Base-by-base conservation (phyloP, 2,113 vertebrate genomes). In the Sarotherodon lohbergeri region DNA sequence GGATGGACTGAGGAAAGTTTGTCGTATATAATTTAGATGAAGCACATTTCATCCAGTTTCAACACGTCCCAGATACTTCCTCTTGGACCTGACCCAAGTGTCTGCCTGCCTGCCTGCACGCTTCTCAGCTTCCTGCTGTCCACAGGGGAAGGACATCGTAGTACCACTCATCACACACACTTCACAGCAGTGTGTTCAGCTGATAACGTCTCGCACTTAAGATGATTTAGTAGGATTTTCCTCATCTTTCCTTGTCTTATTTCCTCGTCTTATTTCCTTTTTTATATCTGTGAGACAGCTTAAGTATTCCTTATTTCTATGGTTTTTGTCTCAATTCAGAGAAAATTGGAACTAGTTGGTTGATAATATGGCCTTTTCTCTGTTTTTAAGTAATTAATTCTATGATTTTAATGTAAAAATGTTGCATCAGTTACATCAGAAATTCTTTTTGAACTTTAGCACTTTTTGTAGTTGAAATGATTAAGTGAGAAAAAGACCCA, bases 61-160 rank as follows among this genome's bases (percentile, higher is more conserved):
- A 91, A 76, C 57, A 55, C 43, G 14, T 86, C 92, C 85, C 92
- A 93, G 91, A 90, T 95, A 91, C 88, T 94, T 96, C 92, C 94
- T 93, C 87, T 87, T 94, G 93, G 91, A 93, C 41, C 80, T 3
- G 7, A 82, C n/a, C 85, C 90, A 92, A 85, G 81, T 86, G 81
- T 90, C 81, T 88, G 88, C 50, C 79, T 84, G 84, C 52, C 86
- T 85, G 83, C 50, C 82, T 85, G 89, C 91, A 93, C 87, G 57
- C 91, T 94, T 83, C 92, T 86, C 59, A 57, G 80, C 86, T 94
- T 96, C 92, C 94, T 94, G 87, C 86, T 91, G 57, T 87, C 88
- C 80, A 71, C 50, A 83, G 55, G 39, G 55, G 73, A 63, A 84
- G 59, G 79, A 90, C 63, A 61, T 48, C 63, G 36, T 71, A 80